Percentiles rank a stretch among this genome's conserved stretches.
Evolutionary conservation across 2,113 vertebrate species (phyloP).

Genomic region (Nycticryphes semicollaris): DNA sequence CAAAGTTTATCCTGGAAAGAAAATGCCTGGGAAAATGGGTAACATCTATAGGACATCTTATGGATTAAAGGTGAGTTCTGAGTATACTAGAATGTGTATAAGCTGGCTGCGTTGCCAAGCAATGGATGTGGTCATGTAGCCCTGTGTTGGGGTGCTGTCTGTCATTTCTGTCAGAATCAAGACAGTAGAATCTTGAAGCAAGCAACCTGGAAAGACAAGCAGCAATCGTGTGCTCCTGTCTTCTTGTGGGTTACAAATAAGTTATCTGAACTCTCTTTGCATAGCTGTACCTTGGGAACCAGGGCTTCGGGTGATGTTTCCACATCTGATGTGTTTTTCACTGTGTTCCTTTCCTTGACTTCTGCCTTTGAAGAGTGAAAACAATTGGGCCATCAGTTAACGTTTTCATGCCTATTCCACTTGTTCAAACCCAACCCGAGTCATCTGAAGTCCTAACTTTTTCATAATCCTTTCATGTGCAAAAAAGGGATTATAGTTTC

Average conservation of each 20-base stretch:
- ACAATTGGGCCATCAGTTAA: neutral
- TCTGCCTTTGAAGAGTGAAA: neutral
- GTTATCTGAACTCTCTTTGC: neutral
- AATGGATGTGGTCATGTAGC: neutral
- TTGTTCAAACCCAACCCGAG: neutral
- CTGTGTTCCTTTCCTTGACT: neutral
- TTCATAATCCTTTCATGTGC: neutral
- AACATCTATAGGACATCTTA: slow-evolving; percentile 80
- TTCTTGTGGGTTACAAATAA: neutral
- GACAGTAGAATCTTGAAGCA: neutral
- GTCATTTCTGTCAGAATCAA: neutral
- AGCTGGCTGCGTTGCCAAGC: neutral
- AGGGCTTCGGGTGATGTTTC: neutral
- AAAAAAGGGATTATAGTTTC: neutral
- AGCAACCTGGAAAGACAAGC: neutral
- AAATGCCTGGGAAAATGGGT: slow-evolving; percentile 94
- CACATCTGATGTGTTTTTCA: neutral
- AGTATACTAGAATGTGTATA: no score
- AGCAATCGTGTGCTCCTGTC: neutral
- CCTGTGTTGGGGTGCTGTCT: neutral
- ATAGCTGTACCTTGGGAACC: no score
- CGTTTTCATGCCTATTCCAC: neutral
- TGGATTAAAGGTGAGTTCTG: slow-evolving; percentile 86
- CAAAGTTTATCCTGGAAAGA: slow-evolving; percentile 92
- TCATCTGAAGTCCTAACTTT: neutral